Percentiles rank a stretch among this genome's conserved stretches.
Conservation (phyloP, 1,140 invertebrate genomes). For the Drosophila arizonae region DNA sequence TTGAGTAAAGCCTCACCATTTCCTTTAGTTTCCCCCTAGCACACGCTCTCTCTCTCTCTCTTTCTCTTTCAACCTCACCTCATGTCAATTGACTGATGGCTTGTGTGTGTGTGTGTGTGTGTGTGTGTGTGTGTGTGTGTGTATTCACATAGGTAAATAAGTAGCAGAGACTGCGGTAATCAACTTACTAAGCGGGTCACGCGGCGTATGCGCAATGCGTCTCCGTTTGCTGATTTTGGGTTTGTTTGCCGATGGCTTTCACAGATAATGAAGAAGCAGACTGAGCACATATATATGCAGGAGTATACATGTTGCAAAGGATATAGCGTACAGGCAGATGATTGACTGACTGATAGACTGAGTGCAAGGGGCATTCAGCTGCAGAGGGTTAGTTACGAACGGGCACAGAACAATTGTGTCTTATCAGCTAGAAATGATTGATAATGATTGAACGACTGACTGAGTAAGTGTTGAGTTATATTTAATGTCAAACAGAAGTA, state of each 20-base stretch:
- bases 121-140: not conserved
- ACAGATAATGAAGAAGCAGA: not conserved
- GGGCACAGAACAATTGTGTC: no score
- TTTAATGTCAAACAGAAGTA: no score
- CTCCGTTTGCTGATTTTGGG: slow-evolving; percentile 25
- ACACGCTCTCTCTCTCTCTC: not conserved
- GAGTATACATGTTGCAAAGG: not conserved
- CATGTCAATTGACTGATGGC: slow-evolving; percentile 24
- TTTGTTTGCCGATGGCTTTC: slow-evolving; percentile 11
- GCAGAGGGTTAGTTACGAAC: no score
- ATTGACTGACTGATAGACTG: slow-evolving; percentile 3
- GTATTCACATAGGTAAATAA: slow-evolving; percentile 31
- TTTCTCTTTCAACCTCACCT: not conserved
- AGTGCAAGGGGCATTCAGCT: not conserved
- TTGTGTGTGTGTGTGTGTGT: not conserved
- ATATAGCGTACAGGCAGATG: not conserved
- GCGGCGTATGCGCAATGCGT: slow-evolving; percentile 46
- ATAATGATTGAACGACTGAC: no score
- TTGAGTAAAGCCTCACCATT: no score
- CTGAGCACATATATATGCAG: no score
- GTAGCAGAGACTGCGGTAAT: slow-evolving; percentile 25
- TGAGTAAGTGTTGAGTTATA: no score
- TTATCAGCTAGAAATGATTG: no score
- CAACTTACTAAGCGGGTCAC: slow-evolving; percentile 50
- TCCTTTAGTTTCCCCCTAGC: not conserved